These are phyloP conservation scores for Physeter macrocephalus DNA, from an alignment of 2,113 vertebrate genomes.

Conservation along the genomic window DNA sequence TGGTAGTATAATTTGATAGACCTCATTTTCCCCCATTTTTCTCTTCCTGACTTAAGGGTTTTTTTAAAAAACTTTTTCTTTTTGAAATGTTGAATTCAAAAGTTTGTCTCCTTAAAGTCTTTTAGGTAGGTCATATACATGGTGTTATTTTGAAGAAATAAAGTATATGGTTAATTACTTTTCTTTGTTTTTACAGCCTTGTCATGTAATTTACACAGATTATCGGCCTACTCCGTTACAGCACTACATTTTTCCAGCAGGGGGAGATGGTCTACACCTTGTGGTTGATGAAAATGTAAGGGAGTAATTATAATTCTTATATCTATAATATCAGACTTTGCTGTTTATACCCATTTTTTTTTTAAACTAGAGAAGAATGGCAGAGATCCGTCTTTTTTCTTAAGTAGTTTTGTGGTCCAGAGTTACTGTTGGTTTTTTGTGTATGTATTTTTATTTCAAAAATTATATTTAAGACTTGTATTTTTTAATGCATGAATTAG, in stretches of 20 bases:
- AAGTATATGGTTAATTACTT: background rate
- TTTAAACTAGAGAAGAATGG: background rate
- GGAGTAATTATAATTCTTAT: background rate
- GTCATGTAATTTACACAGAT: constrained; percentile 98
- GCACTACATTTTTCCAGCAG: constrained; percentile 98
- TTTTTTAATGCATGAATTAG: background rate
- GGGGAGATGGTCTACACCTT: constrained; percentile 96
- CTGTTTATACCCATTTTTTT: background rate
- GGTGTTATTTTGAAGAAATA: background rate
- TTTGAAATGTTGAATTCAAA: background rate
- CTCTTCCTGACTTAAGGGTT: background rate
- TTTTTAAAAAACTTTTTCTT: background rate
- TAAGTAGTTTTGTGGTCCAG: background rate
- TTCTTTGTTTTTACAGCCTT: constrained; percentile 83
- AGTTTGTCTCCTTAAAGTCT: background rate
- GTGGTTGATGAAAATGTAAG: constrained; percentile 99
- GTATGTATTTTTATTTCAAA: background rate
- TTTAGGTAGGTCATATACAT: background rate
- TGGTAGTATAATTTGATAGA: background rate
- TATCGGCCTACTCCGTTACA: constrained; percentile 97
- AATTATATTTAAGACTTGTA: background rate
- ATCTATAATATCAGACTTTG: background rate
- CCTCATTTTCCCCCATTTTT: background rate
- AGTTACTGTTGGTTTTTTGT: background rate
- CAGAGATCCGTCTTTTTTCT: background rate